These are phyloP conservation scores for Athalia circularis DNA, from an alignment of 2,888 invertebrate genomes.

Conservation along the genomic window DNA sequence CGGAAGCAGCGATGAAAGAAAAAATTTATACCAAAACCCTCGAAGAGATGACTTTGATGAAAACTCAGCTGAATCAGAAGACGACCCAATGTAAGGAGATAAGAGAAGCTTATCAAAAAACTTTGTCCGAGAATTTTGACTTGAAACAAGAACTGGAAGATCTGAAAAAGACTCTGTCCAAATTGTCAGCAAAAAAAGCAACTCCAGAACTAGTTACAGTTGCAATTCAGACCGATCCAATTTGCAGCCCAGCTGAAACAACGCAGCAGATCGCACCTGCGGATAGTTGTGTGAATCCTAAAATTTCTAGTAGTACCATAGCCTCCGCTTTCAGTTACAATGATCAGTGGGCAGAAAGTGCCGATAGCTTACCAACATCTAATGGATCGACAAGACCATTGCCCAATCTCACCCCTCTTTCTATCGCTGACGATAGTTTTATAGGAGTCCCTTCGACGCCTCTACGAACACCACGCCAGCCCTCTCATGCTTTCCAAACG, in stretches of 20 bases:
- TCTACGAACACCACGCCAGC: slow-evolving; percentile 52
- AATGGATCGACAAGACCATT: slow-evolving; percentile 62
- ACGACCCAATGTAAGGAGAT: slow-evolving; percentile 58
- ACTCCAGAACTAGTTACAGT: slow-evolving; percentile 54
- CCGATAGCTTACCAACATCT: slow-evolving; percentile 55
- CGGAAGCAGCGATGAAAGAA: slow-evolving; percentile 44
- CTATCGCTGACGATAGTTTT: slow-evolving; percentile 64
- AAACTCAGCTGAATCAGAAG: slow-evolving; percentile 57
- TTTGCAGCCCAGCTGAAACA: slow-evolving; percentile 22
- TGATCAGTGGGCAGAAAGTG: slow-evolving; percentile 68
- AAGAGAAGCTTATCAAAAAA: slow-evolving; percentile 61
- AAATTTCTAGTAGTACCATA: slow-evolving; percentile 57
- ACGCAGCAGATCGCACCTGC: slow-evolving; percentile 39
- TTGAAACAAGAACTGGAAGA: slow-evolving; percentile 64
- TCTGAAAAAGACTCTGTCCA: slow-evolving; percentile 46
- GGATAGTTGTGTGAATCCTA: slow-evolving; percentile 47
- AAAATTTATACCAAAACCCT: slow-evolving; percentile 48
- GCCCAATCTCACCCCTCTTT: slow-evolving; percentile 60
- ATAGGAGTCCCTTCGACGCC: slow-evolving; percentile 51
- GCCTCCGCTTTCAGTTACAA: slow-evolving; percentile 62
- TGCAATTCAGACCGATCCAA: slow-evolving; percentile 63
- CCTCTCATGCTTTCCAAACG: slow-evolving; percentile 67
- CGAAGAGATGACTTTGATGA: slow-evolving; percentile 54
- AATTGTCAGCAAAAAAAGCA: slow-evolving; percentile 50
- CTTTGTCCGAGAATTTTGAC: slow-evolving; percentile 62